Evolutionary conservation across 2,888 invertebrate species (phyloP).

Genomic region (Pristionchus japonicus): DNA sequence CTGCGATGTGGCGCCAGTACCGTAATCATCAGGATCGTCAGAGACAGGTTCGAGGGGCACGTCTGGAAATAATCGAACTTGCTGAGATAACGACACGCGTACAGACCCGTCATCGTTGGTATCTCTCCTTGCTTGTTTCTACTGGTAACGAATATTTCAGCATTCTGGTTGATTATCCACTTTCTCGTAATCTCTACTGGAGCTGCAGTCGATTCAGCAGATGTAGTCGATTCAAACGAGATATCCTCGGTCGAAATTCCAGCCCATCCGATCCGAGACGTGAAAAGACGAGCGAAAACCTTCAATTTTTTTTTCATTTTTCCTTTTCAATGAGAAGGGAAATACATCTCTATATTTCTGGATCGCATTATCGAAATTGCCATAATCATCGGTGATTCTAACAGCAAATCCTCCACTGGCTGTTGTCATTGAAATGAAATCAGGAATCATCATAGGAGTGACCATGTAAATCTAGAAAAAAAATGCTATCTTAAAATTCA

Average conservation of each 20-base stretch:
- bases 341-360: background rate
- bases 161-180: background rate
- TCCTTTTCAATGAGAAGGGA: background rate
- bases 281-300: background rate
- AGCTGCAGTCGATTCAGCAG: too few relatives aligned
- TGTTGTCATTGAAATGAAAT: background rate
- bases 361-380: background rate
- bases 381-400: background rate
- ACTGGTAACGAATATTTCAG: background rate
- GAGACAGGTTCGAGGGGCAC: too few relatives aligned
- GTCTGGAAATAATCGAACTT: too few relatives aligned
- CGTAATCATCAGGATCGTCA: too few relatives aligned
- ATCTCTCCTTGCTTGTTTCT: background rate
- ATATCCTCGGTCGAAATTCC: background rate
- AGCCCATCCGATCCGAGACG: background rate
- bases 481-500: background rate
- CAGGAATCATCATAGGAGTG: background rate
- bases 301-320: background rate
- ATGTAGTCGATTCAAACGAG: too few relatives aligned
- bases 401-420: slow-evolving; percentile 7
- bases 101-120: background rate
- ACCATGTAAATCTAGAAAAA: slow-evolving; percentile 21
- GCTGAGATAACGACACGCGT: too few relatives aligned
- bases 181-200: too few relatives aligned
- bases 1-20: too few relatives aligned